These are phyloP conservation scores for Pycnomerus fuliginosus DNA, from an alignment of 2,888 invertebrate species.

Conservation along the genomic window DNA sequence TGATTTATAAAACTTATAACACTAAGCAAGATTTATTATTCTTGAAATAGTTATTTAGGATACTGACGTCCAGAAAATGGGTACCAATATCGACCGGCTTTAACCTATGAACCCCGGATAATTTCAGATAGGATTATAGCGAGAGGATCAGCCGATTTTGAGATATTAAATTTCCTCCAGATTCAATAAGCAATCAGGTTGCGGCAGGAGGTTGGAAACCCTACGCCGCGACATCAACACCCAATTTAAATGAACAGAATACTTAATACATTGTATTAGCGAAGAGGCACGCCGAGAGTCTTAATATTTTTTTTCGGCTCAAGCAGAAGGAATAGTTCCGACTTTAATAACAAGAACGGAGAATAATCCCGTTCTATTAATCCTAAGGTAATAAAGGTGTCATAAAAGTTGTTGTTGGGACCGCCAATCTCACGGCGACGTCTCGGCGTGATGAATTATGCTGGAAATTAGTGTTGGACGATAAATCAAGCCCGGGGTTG, in stretches of 20 bases:
- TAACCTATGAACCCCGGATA: slow-evolving; percentile 1
- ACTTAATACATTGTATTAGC: slow-evolving; percentile 20
- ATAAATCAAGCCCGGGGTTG: slow-evolving; percentile 14
- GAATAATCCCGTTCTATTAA: too few species aligned
- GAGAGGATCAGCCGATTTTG: slow-evolving; percentile 10
- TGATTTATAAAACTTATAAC: too few species aligned
- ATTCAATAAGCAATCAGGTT: slow-evolving; percentile 23
- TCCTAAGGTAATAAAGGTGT: too few species aligned
- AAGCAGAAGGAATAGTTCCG: too few species aligned
- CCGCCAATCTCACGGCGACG: slow-evolving; percentile 9
- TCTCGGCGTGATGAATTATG: slow-evolving; percentile 17
- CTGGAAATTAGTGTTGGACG: slow-evolving; percentile 20
- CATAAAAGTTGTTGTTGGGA: neutral
- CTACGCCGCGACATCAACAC: slow-evolving; percentile 20
- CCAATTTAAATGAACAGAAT: slow-evolving; percentile 16
- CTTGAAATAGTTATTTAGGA: too few species aligned
- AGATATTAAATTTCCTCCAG: slow-evolving; percentile 21
- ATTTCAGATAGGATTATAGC: slow-evolving; percentile 15
- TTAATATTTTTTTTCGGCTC: too few species aligned
- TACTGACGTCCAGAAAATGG: too few species aligned
- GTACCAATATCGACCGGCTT: too few species aligned
- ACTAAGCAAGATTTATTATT: too few species aligned
- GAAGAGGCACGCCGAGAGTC: slow-evolving; percentile 14
- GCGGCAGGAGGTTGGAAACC: slow-evolving; percentile 15
- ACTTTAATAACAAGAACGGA: too few species aligned